Percentiles rank a stretch among this genome's conserved stretches.
Conservation (phyloP, 2,797 vertebrate genomes). For the Remorina albescens region DNA sequence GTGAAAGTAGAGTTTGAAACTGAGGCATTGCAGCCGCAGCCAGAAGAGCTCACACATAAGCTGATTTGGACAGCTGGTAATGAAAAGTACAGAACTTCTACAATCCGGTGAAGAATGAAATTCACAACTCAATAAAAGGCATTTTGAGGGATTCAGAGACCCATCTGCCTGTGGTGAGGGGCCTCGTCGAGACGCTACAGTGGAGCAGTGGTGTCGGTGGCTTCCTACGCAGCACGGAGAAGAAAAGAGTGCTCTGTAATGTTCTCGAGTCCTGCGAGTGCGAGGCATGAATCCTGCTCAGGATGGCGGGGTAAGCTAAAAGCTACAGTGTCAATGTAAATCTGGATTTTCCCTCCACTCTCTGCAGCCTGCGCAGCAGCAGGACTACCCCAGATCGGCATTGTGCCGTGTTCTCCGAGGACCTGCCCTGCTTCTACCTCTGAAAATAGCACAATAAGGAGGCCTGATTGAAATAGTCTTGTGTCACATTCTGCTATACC, state of each 20-base stretch:
- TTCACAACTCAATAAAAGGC: conserved; percentile 67
- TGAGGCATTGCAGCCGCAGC: not conserved
- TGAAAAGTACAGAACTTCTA: conserved; percentile 55
- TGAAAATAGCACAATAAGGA: conserved; percentile 82
- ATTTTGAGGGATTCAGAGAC: conserved; percentile 60
- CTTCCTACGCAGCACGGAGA: conserved; percentile 54
- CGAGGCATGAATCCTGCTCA: not conserved
- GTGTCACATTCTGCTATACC: conserved; percentile 51
- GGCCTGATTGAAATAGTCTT: conserved; percentile 74
- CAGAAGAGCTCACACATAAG: conserved; percentile 17
- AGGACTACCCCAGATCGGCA: conserved; percentile 68
- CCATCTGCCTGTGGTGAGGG: conserved; percentile 69
- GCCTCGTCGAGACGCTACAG: conserved; percentile 55
- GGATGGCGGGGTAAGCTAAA: conserved; percentile 23
- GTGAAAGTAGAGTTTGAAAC: not conserved
- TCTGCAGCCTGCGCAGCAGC: conserved; percentile 31
- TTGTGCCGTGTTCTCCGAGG: conserved; percentile 69
- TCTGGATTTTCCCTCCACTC: conserved; percentile 54
- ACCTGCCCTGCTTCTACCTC: conserved; percentile 78
- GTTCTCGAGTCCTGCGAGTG: not conserved
- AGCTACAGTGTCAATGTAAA: conserved; percentile 23
- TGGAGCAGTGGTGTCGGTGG: conserved; percentile 48
- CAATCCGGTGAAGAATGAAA: conserved; percentile 54
- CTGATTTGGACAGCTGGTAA: conserved; percentile 66
- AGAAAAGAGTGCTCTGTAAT: conserved; percentile 22